phyloP scores from a whole-genome alignment of 1,140 invertebrate genomes.

The Aphaenogaster rudis region DNA sequence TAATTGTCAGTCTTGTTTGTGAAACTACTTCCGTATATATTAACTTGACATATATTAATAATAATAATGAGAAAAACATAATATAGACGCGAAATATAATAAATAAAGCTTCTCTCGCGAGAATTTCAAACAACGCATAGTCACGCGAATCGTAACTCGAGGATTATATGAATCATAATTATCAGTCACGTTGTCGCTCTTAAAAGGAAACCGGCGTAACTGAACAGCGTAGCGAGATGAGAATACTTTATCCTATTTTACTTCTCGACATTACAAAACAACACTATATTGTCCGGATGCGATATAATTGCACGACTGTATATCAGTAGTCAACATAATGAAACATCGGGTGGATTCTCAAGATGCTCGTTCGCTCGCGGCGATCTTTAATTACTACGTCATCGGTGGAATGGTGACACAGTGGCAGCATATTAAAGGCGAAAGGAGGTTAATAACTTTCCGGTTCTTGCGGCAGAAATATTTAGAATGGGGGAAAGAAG shows the following conservation, averaged over 20 bases:
- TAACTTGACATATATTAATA: not conserved
- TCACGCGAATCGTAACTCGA: not conserved
- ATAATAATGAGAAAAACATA: not conserved
- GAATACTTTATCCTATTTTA: constrained; percentile 21
- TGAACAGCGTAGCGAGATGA: not conserved
- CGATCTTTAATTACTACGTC: constrained; percentile 64
- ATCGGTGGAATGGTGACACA: constrained; percentile 3
- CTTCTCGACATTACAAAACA: not conserved
- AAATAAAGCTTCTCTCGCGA: not conserved
- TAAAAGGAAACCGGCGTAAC: not conserved
- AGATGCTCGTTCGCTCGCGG: not conserved
- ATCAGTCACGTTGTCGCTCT: not conserved
- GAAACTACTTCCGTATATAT: not conserved
- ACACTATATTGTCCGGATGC: not conserved
- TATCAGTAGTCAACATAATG: constrained; percentile 55
- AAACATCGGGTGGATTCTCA: constrained; percentile 56
- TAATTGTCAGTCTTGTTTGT: not conserved
- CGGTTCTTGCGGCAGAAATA: not conserved
- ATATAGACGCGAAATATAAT: not conserved
- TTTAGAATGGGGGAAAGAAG: not conserved
- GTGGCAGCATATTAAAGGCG: constrained; percentile 20
- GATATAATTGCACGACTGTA: constrained; percentile 33
- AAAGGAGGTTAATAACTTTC: constrained; percentile 60
- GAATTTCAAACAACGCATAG: not conserved
- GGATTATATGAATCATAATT: constrained; percentile 9